These are phyloP conservation scores for Dallia pectoralis DNA, from an alignment of 2,797 vertebrate genomes.

Conservation along the genomic window DNA sequence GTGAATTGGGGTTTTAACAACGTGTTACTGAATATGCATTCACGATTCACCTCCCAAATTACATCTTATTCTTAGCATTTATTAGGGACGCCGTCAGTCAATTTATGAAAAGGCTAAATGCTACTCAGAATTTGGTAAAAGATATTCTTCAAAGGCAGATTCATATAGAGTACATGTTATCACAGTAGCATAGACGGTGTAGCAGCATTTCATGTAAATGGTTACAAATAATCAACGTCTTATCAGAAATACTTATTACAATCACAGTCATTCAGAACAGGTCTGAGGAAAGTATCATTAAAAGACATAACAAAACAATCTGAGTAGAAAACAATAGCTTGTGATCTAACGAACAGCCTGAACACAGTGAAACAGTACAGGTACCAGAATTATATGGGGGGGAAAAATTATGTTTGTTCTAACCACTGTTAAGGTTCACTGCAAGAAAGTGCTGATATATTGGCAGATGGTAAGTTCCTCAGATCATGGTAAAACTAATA, in stretches of 20 bases:
- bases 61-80: not conserved
- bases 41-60: not conserved
- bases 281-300: slow-evolving; percentile 79
- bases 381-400: too few species aligned
- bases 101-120: not conserved
- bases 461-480: too few species aligned
- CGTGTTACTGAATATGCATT: not conserved
- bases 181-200: slow-evolving; percentile 63
- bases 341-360: not conserved
- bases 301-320: slow-evolving; percentile 55
- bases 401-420: too few species aligned
- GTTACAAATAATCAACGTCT: slow-evolving; percentile 32
- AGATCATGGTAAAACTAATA: too few species aligned
- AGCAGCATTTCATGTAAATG: not conserved
- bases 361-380: too few species aligned
- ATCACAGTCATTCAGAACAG: slow-evolving; percentile 79
- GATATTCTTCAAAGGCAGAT: slow-evolving; percentile 68
- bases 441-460: too few species aligned
- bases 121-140: slow-evolving; percentile 77
- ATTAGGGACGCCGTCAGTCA: too few species aligned
- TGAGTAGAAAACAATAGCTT: not conserved
- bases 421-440: too few species aligned
- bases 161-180: slow-evolving; percentile 86
- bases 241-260: slow-evolving; percentile 68
- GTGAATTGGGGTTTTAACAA: not conserved